Conservation (phyloP, 2,888 invertebrate genomes). For the Hymenopus coronatus region DNA sequence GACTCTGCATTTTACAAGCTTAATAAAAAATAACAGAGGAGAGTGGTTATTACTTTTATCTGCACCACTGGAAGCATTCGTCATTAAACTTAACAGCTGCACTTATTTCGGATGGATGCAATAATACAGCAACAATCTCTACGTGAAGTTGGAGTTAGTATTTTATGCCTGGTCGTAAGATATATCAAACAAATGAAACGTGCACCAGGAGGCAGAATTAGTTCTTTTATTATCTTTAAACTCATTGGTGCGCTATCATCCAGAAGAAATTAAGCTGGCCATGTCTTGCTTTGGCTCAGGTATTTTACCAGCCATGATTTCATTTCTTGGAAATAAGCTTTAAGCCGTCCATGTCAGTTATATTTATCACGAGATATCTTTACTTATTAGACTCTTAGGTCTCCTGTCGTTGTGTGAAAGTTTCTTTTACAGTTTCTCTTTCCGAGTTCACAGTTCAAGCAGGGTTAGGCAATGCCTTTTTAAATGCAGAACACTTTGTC, state of each 20-base stretch:
- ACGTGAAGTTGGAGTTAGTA: background rate
- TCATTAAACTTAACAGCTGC: background rate
- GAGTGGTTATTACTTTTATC: background rate
- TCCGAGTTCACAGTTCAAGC: too few relatives aligned
- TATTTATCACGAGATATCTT: too few relatives aligned
- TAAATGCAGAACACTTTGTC: too few relatives aligned
- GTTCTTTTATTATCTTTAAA: background rate
- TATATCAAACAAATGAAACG: background rate
- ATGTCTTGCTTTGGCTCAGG: too few relatives aligned
- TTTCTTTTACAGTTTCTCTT: too few relatives aligned
- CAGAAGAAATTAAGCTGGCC: too few relatives aligned
- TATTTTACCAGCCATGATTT: too few relatives aligned
- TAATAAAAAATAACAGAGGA: background rate
- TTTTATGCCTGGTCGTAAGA: background rate
- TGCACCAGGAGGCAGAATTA: background rate
- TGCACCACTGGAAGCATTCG: background rate
- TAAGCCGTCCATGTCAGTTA: too few relatives aligned
- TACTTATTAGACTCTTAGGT: too few relatives aligned
- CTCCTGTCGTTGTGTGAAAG: too few relatives aligned
- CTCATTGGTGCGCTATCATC: background rate
- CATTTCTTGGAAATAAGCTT: too few relatives aligned
- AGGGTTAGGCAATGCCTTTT: too few relatives aligned
- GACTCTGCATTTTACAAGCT: background rate
- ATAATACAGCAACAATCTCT: background rate
- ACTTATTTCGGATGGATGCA: background rate